These are phyloP conservation scores for Aleiodes sp. DNA, from an alignment of 1,140 invertebrate species.

Conservation along the genomic window DNA sequence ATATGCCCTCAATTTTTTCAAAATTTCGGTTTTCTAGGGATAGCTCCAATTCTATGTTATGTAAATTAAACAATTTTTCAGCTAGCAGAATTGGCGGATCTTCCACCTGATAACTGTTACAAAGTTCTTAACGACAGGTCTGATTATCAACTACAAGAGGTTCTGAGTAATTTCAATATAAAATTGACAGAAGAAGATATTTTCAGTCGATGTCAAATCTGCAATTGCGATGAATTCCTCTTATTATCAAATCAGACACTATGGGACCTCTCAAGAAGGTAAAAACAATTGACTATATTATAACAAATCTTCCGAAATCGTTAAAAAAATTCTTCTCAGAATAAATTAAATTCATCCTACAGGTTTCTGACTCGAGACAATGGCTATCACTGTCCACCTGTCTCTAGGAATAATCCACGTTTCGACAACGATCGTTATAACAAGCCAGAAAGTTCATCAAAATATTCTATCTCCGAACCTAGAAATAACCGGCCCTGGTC, in stretches of 20 bases:
- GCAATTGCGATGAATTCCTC: constrained; percentile 69
- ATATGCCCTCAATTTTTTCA: no score
- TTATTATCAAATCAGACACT: neutral
- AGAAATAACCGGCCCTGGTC: constrained; percentile 47
- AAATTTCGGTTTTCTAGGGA: no score
- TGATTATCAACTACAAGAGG: constrained; percentile 70
- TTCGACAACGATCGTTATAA: neutral
- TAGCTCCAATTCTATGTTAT: neutral
- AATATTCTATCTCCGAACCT: neutral
- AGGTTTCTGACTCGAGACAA: constrained; percentile 36
- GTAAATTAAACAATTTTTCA: constrained; percentile 46
- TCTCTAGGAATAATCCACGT: neutral
- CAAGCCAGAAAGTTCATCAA: neutral
- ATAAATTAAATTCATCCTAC: constrained; percentile 3
- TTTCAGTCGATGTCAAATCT: constrained; percentile 75
- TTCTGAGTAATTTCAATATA: constrained; percentile 73
- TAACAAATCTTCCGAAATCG: neutral
- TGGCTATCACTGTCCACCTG: constrained; percentile 13
- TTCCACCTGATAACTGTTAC: constrained; percentile 67
- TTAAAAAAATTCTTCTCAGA: neutral
- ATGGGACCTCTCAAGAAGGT: constrained; percentile 50
- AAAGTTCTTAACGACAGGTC: constrained; percentile 57
- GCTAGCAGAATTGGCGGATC: constrained; percentile 56
- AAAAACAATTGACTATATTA: constrained; percentile 8
- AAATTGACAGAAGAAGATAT: constrained; percentile 70